Evolutionary conservation across 2,797 vertebrate species (phyloP).

Genomic region (Tragelaphus eurycerus): DNA sequence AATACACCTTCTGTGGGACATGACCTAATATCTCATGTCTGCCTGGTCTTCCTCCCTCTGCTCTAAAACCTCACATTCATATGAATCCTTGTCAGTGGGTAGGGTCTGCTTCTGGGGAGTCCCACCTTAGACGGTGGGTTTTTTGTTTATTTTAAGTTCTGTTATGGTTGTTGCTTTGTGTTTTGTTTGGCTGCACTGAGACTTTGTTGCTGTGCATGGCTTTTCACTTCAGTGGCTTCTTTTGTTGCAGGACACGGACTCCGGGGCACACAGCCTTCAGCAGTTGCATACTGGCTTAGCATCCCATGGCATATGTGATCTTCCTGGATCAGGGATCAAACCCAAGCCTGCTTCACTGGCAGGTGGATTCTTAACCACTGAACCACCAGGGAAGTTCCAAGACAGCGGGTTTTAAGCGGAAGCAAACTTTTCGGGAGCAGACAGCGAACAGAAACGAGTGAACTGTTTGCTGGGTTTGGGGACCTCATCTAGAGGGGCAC

Average conservation of each 20-base stretch:
- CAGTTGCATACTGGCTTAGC: background rate
- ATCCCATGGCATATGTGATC: background rate
- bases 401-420: background rate
- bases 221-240: background rate
- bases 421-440: background rate
- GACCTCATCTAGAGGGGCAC: too few relatives aligned
- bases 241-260: background rate
- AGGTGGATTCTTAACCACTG: background rate
- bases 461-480: rapidly evolving
- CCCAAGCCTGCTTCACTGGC: background rate
- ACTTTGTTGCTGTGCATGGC: background rate
- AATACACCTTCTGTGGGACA: background rate
- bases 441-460: background rate
- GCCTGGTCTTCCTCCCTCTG: background rate
- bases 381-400: background rate
- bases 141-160: background rate
- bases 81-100: background rate
- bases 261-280: background rate
- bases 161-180: background rate
- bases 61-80: background rate
- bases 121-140: rapidly evolving
- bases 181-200: background rate
- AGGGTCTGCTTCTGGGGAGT: background rate
- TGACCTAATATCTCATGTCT: background rate
- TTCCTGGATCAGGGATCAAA: background rate